phyloP scores from a whole-genome alignment of 1,140 invertebrate species.

The Drosophila miranda region DNA sequence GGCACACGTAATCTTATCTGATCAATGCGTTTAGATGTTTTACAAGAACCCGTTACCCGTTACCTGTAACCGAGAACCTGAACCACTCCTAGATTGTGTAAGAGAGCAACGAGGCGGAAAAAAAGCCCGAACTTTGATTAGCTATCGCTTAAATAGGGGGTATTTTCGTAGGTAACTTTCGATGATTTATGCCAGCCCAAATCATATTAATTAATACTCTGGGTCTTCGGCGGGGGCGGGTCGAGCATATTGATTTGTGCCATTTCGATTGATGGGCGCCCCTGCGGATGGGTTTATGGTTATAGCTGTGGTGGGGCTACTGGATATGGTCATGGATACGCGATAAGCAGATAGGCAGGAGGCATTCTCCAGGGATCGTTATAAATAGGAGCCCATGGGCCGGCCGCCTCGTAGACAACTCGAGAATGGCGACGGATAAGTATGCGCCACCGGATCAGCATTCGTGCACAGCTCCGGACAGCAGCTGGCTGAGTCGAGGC shows the following conservation, averaged over 20 bases:
- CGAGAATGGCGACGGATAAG: constrained; percentile 55
- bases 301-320: constrained; percentile 5
- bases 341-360: constrained; percentile 45
- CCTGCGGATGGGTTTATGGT: constrained; percentile 41
- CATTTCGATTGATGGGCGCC: constrained; percentile 31
- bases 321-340: constrained; percentile 8
- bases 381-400: constrained; percentile 38
- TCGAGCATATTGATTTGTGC: constrained; percentile 46
- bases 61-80: not conserved
- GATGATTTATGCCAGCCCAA: constrained; percentile 40
- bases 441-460: constrained; percentile 28
- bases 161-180: too few relatives aligned
- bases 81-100: too few relatives aligned
- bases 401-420: constrained; percentile 32
- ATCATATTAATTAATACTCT: constrained; percentile 47
- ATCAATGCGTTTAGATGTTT: too few relatives aligned
- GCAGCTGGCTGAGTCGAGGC: constrained; percentile 34
- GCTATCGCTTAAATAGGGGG: constrained; percentile 7
- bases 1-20: too few relatives aligned
- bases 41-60: too few relatives aligned
- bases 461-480: constrained; percentile 20
- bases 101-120: not conserved
- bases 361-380: not conserved
- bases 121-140: constrained; percentile 19
- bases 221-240: constrained; percentile 5